Evolutionary conservation across 2,888 invertebrate species (phyloP).

Genomic region (Allygus modestus): DNA sequence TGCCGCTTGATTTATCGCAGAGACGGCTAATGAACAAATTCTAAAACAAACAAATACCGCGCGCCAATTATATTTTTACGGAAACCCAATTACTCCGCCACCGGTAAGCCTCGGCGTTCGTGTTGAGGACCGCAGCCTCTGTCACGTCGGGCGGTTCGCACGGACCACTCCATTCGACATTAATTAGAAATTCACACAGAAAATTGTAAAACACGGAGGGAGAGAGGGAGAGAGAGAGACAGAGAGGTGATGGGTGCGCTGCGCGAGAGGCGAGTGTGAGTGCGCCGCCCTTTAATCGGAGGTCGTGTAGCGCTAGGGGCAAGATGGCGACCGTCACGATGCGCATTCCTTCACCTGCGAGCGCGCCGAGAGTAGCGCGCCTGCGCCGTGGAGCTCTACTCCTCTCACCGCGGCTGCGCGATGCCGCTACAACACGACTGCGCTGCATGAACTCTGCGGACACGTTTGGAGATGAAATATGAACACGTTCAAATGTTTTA

Average conservation of each 20-base stretch:
- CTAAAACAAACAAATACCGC: no score
- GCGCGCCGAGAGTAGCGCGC: neutral
- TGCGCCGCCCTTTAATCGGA: conserved; percentile 44
- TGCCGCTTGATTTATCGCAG: no score
- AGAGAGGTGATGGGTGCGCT: neutral
- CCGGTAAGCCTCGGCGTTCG: neutral
- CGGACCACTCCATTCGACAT: conserved; percentile 40
- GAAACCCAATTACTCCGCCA: neutral
- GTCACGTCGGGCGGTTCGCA: conserved; percentile 33
- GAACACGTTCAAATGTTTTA: no score
- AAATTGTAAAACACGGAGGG: conserved; percentile 49
- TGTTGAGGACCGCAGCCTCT: neutral
- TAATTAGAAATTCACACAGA: conserved; percentile 59
- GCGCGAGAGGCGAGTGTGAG: conserved; percentile 29
- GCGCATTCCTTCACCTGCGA: conserved; percentile 55
- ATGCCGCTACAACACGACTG: neutral
- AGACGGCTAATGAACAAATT: no score
- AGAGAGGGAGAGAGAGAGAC: neutral
- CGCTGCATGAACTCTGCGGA: neutral
- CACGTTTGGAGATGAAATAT: no score
- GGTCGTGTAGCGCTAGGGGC: conserved; percentile 44
- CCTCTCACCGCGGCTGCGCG: conserved; percentile 26
- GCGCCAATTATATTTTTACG: no score
- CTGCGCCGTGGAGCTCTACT: neutral
- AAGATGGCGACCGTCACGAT: conserved; percentile 56